These are phyloP conservation scores for Gopherus flavomarginatus DNA, from an alignment of 2,113 vertebrate genomes.

Conservation along the genomic window DNA sequence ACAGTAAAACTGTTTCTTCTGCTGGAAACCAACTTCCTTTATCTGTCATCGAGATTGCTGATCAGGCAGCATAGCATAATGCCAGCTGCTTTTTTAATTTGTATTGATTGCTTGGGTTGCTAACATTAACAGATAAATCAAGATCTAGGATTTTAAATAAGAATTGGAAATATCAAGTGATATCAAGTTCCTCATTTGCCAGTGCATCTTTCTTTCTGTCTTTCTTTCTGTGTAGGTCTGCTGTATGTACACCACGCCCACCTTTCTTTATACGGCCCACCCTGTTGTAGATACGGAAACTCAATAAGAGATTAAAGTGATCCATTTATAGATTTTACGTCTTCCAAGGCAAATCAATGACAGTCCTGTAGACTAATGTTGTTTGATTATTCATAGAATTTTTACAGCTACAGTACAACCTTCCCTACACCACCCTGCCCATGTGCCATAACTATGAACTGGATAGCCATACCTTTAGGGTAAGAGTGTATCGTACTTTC, in stretches of 20 bases:
- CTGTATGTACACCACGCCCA: background rate
- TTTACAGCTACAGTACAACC: background rate
- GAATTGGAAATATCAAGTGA: background rate
- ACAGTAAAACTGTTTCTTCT: background rate
- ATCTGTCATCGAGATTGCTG: background rate
- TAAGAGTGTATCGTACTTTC: background rate
- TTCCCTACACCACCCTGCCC: accelerated
- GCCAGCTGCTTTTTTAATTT: background rate
- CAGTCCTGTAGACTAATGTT: background rate
- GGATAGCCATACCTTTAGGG: background rate
- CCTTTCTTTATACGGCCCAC: background rate
- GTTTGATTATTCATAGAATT: background rate
- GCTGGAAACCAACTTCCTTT: background rate
- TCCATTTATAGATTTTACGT: background rate
- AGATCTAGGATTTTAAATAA: background rate
- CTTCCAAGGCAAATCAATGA: background rate
- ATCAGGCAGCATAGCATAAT: background rate
- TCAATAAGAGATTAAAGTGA: background rate
- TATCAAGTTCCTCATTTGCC: background rate
- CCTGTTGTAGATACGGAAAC: background rate
- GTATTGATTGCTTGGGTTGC: conserved; percentile 18
- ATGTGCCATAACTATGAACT: background rate
- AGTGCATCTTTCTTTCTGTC: background rate
- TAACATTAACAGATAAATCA: conserved; percentile 23
- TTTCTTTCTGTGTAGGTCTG: background rate